These are phyloP conservation scores for Stenichneumon culpator DNA, from an alignment of 2,888 invertebrate genomes.

Conservation along the genomic window DNA sequence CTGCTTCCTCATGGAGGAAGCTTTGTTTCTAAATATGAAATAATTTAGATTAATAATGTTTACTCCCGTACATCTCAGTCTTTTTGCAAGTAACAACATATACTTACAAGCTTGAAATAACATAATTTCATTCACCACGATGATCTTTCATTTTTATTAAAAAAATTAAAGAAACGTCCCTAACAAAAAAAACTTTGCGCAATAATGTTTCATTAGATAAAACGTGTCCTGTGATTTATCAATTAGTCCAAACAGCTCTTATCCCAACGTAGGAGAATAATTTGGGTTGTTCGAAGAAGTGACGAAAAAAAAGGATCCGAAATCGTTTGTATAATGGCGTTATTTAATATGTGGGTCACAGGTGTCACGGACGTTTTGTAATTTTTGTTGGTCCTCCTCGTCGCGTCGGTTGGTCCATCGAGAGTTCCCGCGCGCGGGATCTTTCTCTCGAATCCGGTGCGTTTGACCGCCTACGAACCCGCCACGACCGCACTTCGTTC, in stretches of 20 bases:
- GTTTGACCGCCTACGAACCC: constrained; percentile 49
- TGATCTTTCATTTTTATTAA: not conserved
- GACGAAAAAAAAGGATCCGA: not conserved
- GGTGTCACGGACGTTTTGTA: constrained; percentile 57
- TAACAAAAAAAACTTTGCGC: not conserved
- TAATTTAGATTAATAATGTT: too few relatives aligned
- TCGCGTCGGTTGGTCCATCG: constrained; percentile 58
- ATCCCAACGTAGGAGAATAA: not conserved
- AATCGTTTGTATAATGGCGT: constrained; percentile 10
- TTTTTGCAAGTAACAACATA: not conserved
- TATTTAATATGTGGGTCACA: constrained; percentile 15
- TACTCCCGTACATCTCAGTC: too few relatives aligned
- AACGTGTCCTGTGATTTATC: not conserved
- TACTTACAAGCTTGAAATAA: not conserved
- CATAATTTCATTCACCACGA: not conserved
- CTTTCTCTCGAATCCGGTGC: constrained; percentile 38
- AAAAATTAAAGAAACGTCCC: not conserved
- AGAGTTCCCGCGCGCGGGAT: constrained; percentile 67
- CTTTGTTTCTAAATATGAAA: too few relatives aligned
- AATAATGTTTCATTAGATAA: not conserved
- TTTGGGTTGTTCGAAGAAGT: not conserved
- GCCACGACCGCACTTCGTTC: constrained; percentile 46
- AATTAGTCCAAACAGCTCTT: not conserved
- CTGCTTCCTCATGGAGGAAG: too few relatives aligned
- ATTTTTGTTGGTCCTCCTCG: constrained; percentile 27